Conservation (phyloP, 64 coral and sea anemone genomes). For the Platygyra sinensis region DNA sequence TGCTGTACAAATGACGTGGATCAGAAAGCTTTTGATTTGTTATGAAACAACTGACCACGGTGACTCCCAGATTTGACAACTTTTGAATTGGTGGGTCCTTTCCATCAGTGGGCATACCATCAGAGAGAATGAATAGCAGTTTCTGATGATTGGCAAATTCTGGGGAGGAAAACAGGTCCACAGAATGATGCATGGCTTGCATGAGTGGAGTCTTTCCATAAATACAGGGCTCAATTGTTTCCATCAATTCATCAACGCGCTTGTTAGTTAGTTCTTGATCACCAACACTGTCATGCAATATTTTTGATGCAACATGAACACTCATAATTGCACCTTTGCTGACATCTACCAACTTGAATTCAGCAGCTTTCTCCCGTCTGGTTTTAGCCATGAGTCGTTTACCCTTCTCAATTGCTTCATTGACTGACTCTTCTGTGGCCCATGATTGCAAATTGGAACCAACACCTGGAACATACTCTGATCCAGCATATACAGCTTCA, state of each 20-base stretch:
- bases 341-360: background rate
- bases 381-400: background rate
- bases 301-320: slow-evolving; percentile 11
- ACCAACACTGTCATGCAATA: slow-evolving; percentile 5
- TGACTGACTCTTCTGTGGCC: background rate
- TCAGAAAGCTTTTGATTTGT: background rate
- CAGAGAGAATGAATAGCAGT: no score
- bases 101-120: no score
- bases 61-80: background rate
- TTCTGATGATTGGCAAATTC: no score
- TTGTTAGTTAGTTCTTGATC: slow-evolving; percentile 25
- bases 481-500: background rate
- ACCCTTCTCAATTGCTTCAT: slow-evolving; percentile 7
- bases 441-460: background rate
- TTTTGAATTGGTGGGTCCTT: background rate
- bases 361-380: background rate
- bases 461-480: background rate
- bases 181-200: no score
- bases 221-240: background rate
- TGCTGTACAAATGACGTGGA: slow-evolving; percentile 1
- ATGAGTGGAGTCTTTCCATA: no score
- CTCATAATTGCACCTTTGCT: background rate
- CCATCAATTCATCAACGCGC: background rate
- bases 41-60: background rate
- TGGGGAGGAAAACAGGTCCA: no score